Base-by-base conservation (phyloP, 2,797 vertebrate genomes). In the Myripristis murdjan region DNA sequence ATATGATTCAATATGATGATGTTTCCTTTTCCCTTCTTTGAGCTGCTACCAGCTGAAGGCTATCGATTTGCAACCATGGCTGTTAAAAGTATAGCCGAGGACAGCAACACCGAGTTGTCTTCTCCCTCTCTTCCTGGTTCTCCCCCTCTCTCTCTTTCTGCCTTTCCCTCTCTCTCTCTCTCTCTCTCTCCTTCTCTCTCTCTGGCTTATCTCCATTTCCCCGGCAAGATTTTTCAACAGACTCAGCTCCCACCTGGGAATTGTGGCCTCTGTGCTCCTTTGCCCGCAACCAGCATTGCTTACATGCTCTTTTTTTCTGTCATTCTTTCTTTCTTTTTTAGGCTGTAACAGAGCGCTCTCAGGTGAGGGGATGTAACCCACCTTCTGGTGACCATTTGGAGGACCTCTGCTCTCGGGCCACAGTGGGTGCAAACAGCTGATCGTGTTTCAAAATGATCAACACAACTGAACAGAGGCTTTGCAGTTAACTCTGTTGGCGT, bases 221-320 rank as follows among this genome's bases (percentile, higher is more conserved):
- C 41, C 35, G 20, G 55, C 46, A 39, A 12, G 46, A 20, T 31
- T 52, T 20, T 58, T 26, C 33, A 35, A 52, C 61, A 24, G 61
- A 33, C 33, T 37, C 47, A 9, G 47, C 15, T 26, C 58, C 70
- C 77, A 77, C 63, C 73, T 71, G 77, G 74, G 77, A 80, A 64
- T 57, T 44, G 35, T 7, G 35, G 64, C 73, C 73, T 73, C 24
- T 33, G 24, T 51, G 24, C 56, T 28, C 57, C 65, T 66, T 35
- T 47, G 18, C 31, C 49, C 62, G n/a, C 49, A 26, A 26, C 8
- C 22, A 23, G 56, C 59, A 75, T 81, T 72, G 67, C 68, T 46
- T 52, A 71, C 83, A 47, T 46, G 24, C 66, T 33, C 3, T 1
- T 4, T 33, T 33, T 33, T 33, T 8, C n/a, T n/a, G n/a, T n/a